Conservation (phyloP, 2,888 invertebrate species). For the Suillia variegata region DNA sequence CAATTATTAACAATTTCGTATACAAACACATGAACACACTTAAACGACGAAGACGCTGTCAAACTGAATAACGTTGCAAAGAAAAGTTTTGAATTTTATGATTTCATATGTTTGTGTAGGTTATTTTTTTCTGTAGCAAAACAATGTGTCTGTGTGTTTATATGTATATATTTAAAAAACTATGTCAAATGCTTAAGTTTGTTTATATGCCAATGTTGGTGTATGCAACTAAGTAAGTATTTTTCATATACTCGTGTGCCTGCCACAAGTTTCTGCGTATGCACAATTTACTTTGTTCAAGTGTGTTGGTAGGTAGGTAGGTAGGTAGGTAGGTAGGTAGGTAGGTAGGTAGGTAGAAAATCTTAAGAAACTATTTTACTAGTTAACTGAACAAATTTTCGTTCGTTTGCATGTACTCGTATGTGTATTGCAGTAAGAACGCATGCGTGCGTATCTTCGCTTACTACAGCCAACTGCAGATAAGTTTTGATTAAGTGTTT, state of each 20-base stretch:
- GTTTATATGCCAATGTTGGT: neutral
- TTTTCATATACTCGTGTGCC: too few relatives aligned
- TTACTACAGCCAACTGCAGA: too few relatives aligned
- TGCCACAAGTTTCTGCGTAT: neutral
- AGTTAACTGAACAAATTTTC: neutral
- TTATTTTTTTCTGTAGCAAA: neutral
- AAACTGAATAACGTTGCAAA: neutral
- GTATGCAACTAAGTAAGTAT: neutral
- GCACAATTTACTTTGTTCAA: neutral
- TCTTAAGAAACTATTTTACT: neutral
- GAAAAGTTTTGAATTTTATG: neutral
- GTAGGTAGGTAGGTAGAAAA: too few relatives aligned
- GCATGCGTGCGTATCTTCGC: neutral
- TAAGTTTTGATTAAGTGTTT: neutral
- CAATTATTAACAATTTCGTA: too few relatives aligned
- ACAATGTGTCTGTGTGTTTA: neutral
- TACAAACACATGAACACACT: too few relatives aligned
- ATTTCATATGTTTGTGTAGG: neutral
- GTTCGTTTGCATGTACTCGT: neutral
- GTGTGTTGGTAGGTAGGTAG: neutral
- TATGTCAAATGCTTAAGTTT: neutral
- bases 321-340: too few relatives aligned
- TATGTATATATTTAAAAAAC: neutral
- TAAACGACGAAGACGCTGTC: neutral
- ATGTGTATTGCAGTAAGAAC: neutral